A percentile compares a stretch with the other conserved stretches of the same genome.
Evolutionary conservation across 1,140 invertebrate genomes (phyloP).

Genomic region (Manduca sexta): DNA sequence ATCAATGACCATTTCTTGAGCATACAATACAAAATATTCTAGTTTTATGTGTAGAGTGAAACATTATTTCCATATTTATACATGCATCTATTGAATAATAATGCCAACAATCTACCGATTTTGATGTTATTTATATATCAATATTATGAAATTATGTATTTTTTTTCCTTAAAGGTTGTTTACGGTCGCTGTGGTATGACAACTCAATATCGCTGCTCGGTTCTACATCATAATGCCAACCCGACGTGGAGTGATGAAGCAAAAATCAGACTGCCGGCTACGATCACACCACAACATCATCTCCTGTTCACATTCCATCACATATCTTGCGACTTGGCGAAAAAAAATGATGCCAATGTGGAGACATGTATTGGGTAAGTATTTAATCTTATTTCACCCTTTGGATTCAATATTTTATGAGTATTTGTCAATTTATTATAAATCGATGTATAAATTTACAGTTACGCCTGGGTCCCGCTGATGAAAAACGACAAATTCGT

Average conservation of each 20-base stretch:
- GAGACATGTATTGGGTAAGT: constrained; percentile 87
- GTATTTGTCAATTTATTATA: neutral
- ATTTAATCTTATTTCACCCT: neutral
- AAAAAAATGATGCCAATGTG: constrained; percentile 84
- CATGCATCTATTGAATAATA: too few relatives aligned
- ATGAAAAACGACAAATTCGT: constrained; percentile 87
- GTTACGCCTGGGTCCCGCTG: constrained; percentile 91
- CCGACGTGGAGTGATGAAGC: constrained; percentile 92
- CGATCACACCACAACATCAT: constrained; percentile 85
- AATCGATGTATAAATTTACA: constrained; percentile 21
- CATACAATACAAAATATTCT: too few relatives aligned
- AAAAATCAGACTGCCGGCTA: constrained; percentile 88
- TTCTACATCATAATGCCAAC: constrained; percentile 86
- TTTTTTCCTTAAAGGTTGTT: constrained; percentile 36
- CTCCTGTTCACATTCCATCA: constrained; percentile 93
- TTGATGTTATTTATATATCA: too few relatives aligned
- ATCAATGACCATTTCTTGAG: too few relatives aligned
- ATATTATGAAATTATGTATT: too few relatives aligned
- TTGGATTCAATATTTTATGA: neutral
- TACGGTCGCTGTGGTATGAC: constrained; percentile 64
- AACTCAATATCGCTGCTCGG: constrained; percentile 78
- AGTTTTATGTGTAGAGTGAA: too few relatives aligned
- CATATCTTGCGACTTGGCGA: constrained; percentile 89
- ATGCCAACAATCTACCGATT: too few relatives aligned
- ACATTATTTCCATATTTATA: too few relatives aligned